phyloP scores from a whole-genome alignment of 2,797 vertebrate species.

The Pyrrhura leucotis region DNA sequence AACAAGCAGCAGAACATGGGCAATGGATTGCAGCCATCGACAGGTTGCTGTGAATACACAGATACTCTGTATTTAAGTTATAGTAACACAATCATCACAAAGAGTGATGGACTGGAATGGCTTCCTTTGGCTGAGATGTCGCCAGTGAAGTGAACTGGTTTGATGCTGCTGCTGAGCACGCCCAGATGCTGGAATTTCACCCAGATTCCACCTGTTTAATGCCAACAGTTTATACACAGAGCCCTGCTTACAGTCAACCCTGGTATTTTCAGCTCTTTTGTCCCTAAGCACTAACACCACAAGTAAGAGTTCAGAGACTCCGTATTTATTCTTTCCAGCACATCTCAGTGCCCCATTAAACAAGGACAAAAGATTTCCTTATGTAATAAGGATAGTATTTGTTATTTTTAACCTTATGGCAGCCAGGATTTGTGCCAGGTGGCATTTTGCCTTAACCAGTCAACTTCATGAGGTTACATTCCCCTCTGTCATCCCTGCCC shows the following conservation, averaged over 20 bases:
- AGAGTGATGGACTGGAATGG: not conserved
- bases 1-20: not conserved
- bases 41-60: not conserved
- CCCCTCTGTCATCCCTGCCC: not conserved
- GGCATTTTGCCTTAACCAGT: conserved; percentile 23
- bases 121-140: not conserved
- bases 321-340: not conserved
- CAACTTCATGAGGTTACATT: not conserved
- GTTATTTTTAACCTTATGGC: conserved; percentile 51
- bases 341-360: not conserved
- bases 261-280: not conserved
- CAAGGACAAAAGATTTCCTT: conserved; percentile 17
- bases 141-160: not conserved
- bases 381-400: not conserved
- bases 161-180: fast-evolving
- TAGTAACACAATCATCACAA: not conserved
- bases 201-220: not conserved
- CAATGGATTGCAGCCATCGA: not conserved
- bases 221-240: not conserved
- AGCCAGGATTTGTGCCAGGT: conserved; percentile 13
- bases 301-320: not conserved
- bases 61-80: not conserved
- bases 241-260: not conserved
- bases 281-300: not conserved
- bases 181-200: not conserved